phyloP scores from a whole-genome alignment of 2,888 invertebrate species.

The Heterodera filipjevi region DNA sequence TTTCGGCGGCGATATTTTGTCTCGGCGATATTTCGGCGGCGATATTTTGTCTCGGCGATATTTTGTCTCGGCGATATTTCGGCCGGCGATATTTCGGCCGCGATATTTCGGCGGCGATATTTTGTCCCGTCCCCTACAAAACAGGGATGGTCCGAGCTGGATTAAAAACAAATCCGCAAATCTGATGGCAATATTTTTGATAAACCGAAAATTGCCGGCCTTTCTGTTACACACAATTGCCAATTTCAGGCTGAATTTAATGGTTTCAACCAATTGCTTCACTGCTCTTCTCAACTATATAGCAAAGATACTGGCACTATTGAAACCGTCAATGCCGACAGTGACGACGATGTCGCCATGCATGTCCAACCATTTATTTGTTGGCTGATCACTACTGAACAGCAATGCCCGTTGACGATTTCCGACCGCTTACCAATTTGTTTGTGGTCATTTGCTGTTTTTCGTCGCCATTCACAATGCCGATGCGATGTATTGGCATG shows the following conservation, averaged over 20 bases:
- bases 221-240: not conserved
- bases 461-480: not conserved
- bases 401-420: not conserved
- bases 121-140: too few relatives aligned
- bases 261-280: not conserved
- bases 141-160: too few relatives aligned
- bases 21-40: too few relatives aligned
- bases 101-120: too few relatives aligned
- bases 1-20: too few relatives aligned
- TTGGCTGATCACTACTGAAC: slow-evolving; percentile 6
- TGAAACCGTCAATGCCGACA: not conserved
- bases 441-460: slow-evolving; percentile 1
- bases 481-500: not conserved
- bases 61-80: too few relatives aligned
- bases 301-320: not conserved
- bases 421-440: slow-evolving; percentile 2
- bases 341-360: not conserved
- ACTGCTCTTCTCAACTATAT: not conserved
- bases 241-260: not conserved
- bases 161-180: too few relatives aligned
- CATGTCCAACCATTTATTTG: not conserved
- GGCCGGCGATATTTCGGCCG: too few relatives aligned
- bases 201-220: not conserved
- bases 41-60: too few relatives aligned
- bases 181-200: not conserved